phyloP scores from a whole-genome alignment of 2,888 invertebrate species.

The Hirtodrosophila confusa region DNA sequence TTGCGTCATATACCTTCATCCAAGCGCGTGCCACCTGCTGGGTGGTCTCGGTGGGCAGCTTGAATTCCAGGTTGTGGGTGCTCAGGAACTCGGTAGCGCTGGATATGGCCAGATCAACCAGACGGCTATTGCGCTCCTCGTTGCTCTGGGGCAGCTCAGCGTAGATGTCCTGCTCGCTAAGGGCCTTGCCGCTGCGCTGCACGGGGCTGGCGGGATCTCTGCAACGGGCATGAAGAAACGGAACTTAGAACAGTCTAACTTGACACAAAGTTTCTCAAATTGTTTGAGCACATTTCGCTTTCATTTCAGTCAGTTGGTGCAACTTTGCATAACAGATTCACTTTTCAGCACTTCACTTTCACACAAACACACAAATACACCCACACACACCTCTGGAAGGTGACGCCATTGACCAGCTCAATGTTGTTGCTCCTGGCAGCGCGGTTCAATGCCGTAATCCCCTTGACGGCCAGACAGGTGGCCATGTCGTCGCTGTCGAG shows the following conservation, averaged over 20 bases:
- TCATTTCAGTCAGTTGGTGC: constrained; percentile 13
- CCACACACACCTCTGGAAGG: constrained; percentile 85
- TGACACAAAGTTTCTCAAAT: not conserved
- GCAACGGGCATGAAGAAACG: constrained; percentile 41
- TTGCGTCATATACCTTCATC: constrained; percentile 88
- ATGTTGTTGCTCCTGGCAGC: constrained; percentile 86
- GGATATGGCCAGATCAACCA: constrained; percentile 86
- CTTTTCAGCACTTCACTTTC: constrained; percentile 39
- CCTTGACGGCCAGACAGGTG: constrained; percentile 87
- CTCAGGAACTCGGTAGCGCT: constrained; percentile 86
- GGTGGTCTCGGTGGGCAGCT: constrained; percentile 88
- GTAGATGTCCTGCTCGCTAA: constrained; percentile 85
- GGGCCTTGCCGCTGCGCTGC: constrained; percentile 82
- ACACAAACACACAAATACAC: constrained; percentile 11
- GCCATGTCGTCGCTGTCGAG: constrained; percentile 84
- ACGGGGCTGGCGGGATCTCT: constrained; percentile 82
- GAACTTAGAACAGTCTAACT: constrained; percentile 16
- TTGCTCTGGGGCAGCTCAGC: constrained; percentile 85
- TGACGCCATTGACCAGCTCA: constrained; percentile 86
- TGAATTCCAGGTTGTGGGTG: constrained; percentile 88
- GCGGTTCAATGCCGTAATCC: constrained; percentile 86
- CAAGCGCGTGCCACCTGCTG: constrained; percentile 88
- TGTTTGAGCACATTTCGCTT: constrained; percentile 2
- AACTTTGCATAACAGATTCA: constrained; percentile 10
- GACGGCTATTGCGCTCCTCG: constrained; percentile 85